Evolutionary conservation across 2,888 invertebrate species (phyloP), one percentile per base, ranked within the genome.

Genomic region (Spilosoma lubricipeda): DNA sequence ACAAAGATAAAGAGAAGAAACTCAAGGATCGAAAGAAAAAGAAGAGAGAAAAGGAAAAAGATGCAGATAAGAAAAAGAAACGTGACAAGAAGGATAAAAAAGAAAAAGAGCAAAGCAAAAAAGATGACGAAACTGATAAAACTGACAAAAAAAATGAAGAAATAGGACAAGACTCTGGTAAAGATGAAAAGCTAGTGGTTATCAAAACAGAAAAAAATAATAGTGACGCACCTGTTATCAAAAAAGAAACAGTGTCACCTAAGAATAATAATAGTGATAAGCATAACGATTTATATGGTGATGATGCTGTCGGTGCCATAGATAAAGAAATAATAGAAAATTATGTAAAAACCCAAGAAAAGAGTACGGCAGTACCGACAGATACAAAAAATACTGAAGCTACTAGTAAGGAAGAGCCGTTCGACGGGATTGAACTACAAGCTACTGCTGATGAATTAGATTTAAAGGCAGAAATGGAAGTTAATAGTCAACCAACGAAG

Each of bases 371-470:
- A 15, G 59, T 87, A 56, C 77, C 82, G 13, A 84, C 85, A 27
- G 89, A 91, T 70, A 82, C 77, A 30, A 92, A 91, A 82, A 89
- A 87, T 67, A 83, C 85, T 77, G 95, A 95, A 48, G 87, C 83
- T 65, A 91, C 74, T 88, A 87, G 91, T 73, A 96, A 96, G 89
- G 97, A 97, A 70, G 94, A 94, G 80, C 94, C 95, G 11, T 96
- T 96, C 86, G 96, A 96, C 87, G 96, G 97, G 65, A 92, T 97
- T 67, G 97, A 97, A 86, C 89, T 97, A 73, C 96, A 97, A 89
- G 95, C 94, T 5, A 96, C 93, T 77, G 93, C 96, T 13, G 96
- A 96, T 78, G 96, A 96, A 86, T 90, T 96, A 80, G 94, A 95
- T 78, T 95, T 97, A 78, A 94, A 96, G 84, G 92, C 94, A 82